Base-by-base conservation (phyloP, 2,113 vertebrate genomes). In the Lagopus muta region DNA sequence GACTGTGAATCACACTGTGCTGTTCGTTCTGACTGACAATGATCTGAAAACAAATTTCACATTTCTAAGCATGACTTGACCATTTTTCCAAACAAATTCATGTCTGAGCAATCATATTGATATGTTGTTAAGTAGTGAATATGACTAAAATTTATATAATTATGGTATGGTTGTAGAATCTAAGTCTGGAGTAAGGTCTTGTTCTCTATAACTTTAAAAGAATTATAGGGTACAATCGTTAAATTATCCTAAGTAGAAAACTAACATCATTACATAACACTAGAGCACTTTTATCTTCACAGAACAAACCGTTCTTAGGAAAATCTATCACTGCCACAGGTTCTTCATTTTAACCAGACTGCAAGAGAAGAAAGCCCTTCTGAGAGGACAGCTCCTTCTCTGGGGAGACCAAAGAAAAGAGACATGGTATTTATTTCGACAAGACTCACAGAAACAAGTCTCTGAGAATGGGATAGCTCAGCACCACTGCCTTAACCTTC, bases 331-430 rank as follows among this genome's bases (percentile, higher is more conserved):
- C 81, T 21, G 60, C n/a, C 75, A 75, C 89, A 97, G 92, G 96
- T 96, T 79, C 95, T 96, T 82, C 93, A 90, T 81, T 96, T 96
- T 71, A 89, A 94, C 47, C 52, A 38, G 79, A 70, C 38, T 61
- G 42, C 75, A 88, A 75, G 48, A 89, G 79, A 61, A 40, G 78
- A 71, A 80, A 28, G 13, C 52, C 77, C 58, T 8, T 70, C 73
- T 65, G 61, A 71, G 48, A 77, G 54, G 85, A 62, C 32, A 79
- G 81, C 11, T 25, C 50, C 78, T 87, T 84, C 82, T 64, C 13
- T 9, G 12, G 28, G 50, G 43, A 93, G 32, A 70, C 57, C 88
- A 79, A 93, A 60, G 75, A 92, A 78, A 86, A 92, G 71, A 45
- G 93, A 91, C 42, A 77, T 43, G 90, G 88, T 93, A 94, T 88